Evolutionary conservation across 2,797 vertebrate genomes (phyloP).

Genomic region (Nannoperca australis): DNA sequence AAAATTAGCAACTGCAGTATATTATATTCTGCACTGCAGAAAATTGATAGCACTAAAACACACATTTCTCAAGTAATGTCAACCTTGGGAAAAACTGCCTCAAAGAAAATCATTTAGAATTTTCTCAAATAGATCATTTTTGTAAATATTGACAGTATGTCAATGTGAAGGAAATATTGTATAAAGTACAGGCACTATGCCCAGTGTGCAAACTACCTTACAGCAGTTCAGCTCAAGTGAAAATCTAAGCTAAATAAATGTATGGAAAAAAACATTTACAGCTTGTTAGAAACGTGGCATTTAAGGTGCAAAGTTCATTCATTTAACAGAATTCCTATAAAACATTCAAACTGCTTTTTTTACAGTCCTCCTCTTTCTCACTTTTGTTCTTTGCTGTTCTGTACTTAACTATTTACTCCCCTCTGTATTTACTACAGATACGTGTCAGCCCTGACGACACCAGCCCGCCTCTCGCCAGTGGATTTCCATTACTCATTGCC

Average conservation of each 20-base stretch:
- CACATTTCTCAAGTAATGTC: neutral
- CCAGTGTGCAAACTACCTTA: neutral
- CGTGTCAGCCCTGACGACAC: constrained; percentile 97
- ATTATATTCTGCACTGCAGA: neutral
- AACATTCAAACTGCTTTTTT: constrained; percentile 1
- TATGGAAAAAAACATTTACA: neutral
- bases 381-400: constrained; percentile 25
- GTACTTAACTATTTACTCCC: constrained; percentile 33
- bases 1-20: neutral
- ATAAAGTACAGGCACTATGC: neutral
- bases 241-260: constrained; percentile 3
- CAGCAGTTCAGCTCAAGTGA: neutral
- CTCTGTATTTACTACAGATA: constrained; percentile 85
- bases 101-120: neutral
- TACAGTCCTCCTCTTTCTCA: constrained; percentile 10
- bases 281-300: constrained; percentile 4
- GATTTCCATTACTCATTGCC: constrained; percentile 97
- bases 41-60: neutral
- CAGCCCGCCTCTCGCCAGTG: constrained; percentile 95
- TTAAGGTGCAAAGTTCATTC: constrained; percentile 19
- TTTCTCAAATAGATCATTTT: neutral
- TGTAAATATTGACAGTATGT: neutral
- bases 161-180: neutral
- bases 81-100: neutral
- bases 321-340: constrained; percentile 1